Percentiles rank a stretch among this genome's conserved stretches.
Evolutionary conservation across 30 jellyfish, hydroid and myxozoan genomes (phyloP).

Genomic region (Turritopsis rubra): DNA sequence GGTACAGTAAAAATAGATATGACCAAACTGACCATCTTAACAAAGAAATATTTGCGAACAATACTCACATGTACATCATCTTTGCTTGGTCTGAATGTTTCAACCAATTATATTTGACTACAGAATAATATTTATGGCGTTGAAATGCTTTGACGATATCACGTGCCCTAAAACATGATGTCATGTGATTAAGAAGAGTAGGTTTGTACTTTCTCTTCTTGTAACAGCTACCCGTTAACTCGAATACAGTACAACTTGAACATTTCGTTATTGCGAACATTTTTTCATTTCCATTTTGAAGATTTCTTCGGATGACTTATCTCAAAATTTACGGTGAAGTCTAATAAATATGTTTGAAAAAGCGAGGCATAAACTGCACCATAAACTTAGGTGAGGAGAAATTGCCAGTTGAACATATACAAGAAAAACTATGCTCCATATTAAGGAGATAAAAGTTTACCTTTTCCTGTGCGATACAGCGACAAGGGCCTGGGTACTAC

Average conservation of each 20-base stretch:
- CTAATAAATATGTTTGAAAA: too few species aligned
- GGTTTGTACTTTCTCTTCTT: too few species aligned
- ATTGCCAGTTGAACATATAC: too few species aligned
- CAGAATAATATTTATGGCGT: neutral
- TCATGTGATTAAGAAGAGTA: neutral
- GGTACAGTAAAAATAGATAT: too few species aligned
- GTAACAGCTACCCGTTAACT: too few species aligned
- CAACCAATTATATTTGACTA: neutral
- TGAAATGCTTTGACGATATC: slow-evolving; percentile 21
- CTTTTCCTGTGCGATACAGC: slow-evolving; percentile 51
- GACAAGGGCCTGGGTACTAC: slow-evolving; percentile 32
- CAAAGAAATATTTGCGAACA: neutral
- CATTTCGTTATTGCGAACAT: neutral
- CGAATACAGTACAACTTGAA: neutral
- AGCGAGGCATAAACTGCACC: too few species aligned
- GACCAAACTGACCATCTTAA: too few species aligned
- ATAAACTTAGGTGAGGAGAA: too few species aligned
- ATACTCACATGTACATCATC: neutral
- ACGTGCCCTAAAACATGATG: slow-evolving; percentile 10
- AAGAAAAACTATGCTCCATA: neutral
- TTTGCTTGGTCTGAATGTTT: neutral
- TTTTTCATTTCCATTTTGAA: neutral
- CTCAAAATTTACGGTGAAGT: too few species aligned
- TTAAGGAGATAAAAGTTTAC: neutral
- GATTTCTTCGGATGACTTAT: neutral